phyloP scores from a whole-genome alignment of 1,140 invertebrate species.

The Mizuhopecten yessoensis region DNA sequence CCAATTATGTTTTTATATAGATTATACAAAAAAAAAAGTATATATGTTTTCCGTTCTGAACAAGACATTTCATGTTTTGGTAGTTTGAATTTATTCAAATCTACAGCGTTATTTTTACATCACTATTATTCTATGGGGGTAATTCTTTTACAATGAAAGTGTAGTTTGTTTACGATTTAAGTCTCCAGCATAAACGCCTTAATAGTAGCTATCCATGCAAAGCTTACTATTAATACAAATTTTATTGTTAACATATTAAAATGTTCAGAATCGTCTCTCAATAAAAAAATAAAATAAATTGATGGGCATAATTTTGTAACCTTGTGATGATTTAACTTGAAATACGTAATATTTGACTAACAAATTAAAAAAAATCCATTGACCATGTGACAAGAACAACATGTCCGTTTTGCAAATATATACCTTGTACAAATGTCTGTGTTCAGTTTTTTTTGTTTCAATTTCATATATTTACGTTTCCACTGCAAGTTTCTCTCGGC shows the following conservation, averaged over 20 bases:
- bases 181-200: background rate
- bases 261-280: too few species aligned
- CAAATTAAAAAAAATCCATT: background rate
- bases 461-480: too few species aligned
- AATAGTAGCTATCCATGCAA: background rate
- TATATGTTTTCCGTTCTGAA: background rate
- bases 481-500: too few species aligned
- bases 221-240: too few species aligned
- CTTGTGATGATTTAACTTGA: too few species aligned
- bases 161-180: background rate
- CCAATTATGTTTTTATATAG: background rate
- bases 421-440: background rate
- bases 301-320: too few species aligned
- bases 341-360: background rate
- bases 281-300: too few species aligned
- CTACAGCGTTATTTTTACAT: too few species aligned
- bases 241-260: too few species aligned
- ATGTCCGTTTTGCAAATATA: conserved; percentile 12
- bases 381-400: background rate
- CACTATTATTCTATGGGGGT: too few species aligned
- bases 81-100: background rate
- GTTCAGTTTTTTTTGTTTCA: background rate
- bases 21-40: background rate
- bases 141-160: too few species aligned
- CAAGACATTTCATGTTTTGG: background rate